Conservation (phyloP, 2,113 vertebrate genomes). For the Tinamus guttatus region DNA sequence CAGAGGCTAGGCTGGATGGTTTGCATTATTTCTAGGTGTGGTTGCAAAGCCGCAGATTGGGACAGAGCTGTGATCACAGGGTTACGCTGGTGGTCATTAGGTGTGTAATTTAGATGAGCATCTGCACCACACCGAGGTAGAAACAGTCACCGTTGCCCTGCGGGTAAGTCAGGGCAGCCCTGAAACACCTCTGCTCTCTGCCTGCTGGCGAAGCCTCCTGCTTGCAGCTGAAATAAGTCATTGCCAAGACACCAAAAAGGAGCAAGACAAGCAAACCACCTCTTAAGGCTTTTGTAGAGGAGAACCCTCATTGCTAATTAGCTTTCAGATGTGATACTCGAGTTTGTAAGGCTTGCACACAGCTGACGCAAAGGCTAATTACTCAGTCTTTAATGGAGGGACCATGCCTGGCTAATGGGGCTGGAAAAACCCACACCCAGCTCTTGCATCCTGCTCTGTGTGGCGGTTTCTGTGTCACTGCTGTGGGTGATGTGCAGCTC, state of each 20-base stretch:
- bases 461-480: slow-evolving; percentile 43
- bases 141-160: no score
- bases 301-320: slow-evolving; percentile 63
- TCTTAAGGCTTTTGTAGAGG: slow-evolving; percentile 45
- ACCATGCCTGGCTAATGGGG: slow-evolving; percentile 51
- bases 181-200: not conserved
- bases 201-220: not conserved
- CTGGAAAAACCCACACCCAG: slow-evolving; percentile 57
- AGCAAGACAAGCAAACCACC: slow-evolving; percentile 46
- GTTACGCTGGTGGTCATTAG: not conserved
- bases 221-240: slow-evolving; percentile 35
- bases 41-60: not conserved
- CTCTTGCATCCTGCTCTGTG: slow-evolving; percentile 51
- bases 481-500: not conserved
- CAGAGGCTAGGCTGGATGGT: not conserved
- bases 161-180: not conserved
- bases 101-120: not conserved
- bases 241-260: slow-evolving; percentile 6
- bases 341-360: slow-evolving; percentile 50
- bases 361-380: slow-evolving; percentile 67
- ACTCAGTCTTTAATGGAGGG: slow-evolving; percentile 39
- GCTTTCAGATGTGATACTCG: slow-evolving; percentile 35
- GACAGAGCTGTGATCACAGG: not conserved
- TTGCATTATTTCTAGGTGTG: not conserved
- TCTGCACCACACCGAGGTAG: not conserved